Conservation (phyloP, 2,113 vertebrate species). For the Lepidothrix coronata region DNA sequence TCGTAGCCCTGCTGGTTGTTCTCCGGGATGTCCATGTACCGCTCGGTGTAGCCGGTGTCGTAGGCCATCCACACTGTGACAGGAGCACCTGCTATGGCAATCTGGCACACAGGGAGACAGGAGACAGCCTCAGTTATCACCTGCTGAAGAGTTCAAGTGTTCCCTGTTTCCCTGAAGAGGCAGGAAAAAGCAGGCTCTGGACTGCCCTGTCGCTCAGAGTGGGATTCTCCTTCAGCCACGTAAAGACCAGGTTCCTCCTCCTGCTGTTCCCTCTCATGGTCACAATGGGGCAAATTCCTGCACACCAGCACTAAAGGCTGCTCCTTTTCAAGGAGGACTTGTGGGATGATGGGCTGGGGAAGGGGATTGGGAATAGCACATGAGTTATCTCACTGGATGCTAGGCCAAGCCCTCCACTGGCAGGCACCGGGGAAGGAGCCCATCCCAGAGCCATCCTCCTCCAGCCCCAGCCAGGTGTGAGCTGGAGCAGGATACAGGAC, state of each 20-base stretch:
- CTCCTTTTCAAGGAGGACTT: background rate
- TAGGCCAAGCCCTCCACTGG: background rate
- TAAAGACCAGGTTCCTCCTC: background rate
- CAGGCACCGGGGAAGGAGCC: background rate
- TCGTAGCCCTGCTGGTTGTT: conserved; percentile 97
- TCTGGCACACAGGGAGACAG: conserved; percentile 71
- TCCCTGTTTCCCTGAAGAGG: background rate
- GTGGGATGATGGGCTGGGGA: background rate
- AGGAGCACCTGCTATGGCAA: conserved; percentile 93
- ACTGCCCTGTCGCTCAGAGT: background rate
- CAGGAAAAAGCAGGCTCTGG: background rate
- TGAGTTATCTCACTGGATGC: background rate
- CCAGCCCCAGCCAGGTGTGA: background rate
- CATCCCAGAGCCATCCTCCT: background rate
- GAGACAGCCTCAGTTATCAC: background rate
- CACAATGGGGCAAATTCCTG: background rate
- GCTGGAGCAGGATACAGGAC: background rate
- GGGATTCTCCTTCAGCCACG: background rate
- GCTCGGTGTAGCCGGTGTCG: conserved; percentile 94
- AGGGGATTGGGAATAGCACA: background rate
- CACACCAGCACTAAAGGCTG: background rate
- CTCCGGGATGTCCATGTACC: conserved; percentile 95
- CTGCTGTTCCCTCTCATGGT: background rate
- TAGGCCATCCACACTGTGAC: conserved; percentile 99
- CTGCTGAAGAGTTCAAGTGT: background rate